A percentile compares a stretch with the other conserved stretches of the same genome.
These are phyloP conservation scores for Drosophila nannoptera DNA, from an alignment of 1,140 invertebrate genomes.

Conservation along the genomic window DNA sequence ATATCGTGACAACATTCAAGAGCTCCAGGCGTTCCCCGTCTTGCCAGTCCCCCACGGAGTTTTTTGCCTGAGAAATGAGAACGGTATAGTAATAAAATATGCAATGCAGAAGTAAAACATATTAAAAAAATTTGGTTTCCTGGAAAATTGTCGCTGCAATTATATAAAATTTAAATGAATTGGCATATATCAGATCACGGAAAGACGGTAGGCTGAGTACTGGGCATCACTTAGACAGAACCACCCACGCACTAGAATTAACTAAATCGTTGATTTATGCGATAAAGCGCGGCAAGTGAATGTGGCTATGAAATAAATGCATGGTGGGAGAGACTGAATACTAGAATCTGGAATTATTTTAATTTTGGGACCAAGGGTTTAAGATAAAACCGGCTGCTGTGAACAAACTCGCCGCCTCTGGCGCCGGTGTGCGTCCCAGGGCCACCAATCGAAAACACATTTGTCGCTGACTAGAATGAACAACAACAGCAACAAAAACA, in stretches of 20 bases:
- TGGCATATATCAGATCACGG: constrained; percentile 65
- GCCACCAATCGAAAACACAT: constrained; percentile 74
- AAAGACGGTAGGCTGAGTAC: neutral
- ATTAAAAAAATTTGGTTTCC: too few species aligned
- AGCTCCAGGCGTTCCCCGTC: constrained; percentile 45
- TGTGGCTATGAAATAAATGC: constrained; percentile 3
- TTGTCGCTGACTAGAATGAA: constrained; percentile 54
- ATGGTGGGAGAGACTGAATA: neutral
- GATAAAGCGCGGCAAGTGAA: constrained; percentile 74
- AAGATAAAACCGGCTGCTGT: constrained; percentile 16
- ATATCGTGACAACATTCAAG: constrained; percentile 79
- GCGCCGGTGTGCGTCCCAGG: constrained; percentile 48
- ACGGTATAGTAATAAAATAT: too few species aligned
- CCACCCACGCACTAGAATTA: constrained; percentile 72
- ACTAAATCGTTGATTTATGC: constrained; percentile 72
- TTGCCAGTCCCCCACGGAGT: constrained; percentile 26
- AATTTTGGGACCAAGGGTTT: constrained; percentile 43
- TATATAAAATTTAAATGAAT: constrained; percentile 71
- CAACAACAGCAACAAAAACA: constrained; percentile 43
- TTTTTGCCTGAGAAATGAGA: constrained; percentile 4
- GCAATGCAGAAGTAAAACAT: too few species aligned
- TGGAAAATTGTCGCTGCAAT: constrained; percentile 1
- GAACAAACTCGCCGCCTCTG: constrained; percentile 57
- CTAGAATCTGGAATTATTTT: constrained; percentile 51
- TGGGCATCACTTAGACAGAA: constrained; percentile 2